Evolutionary conservation across 2,888 invertebrate genomes (phyloP).

Genomic region (Acleris literana): DNA sequence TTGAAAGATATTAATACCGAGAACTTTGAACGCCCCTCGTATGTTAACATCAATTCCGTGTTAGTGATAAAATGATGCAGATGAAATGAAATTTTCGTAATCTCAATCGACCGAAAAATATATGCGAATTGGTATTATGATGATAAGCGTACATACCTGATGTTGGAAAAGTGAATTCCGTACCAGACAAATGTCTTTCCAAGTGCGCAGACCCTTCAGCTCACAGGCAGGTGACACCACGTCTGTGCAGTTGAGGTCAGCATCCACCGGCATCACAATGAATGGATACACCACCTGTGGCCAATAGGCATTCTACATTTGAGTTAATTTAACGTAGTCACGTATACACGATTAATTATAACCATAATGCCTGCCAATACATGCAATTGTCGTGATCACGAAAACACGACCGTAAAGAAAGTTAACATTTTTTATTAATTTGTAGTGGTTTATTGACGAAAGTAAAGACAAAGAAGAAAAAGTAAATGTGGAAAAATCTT

Average conservation of each 20-base stretch:
- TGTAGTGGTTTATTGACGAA: constrained; percentile 4
- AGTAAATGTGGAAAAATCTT: too few species aligned
- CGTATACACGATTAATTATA: constrained; percentile 21
- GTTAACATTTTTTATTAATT: constrained; percentile 26
- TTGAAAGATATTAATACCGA: too few species aligned
- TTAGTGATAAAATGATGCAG: background rate
- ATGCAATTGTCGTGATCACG: constrained; percentile 26
- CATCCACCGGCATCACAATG: constrained; percentile 85
- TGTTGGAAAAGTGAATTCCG: constrained; percentile 81
- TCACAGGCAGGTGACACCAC: constrained; percentile 83
- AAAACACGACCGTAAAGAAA: constrained; percentile 25
- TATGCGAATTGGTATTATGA: constrained; percentile 1
- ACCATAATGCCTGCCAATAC: constrained; percentile 18
- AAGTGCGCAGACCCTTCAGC: constrained; percentile 81
- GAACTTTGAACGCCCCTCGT: too few species aligned
- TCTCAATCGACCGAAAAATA: constrained; percentile 1
- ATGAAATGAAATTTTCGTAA: background rate
- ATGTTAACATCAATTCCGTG: constrained; percentile 16
- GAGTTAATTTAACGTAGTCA: constrained; percentile 18
- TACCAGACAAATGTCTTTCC: constrained; percentile 82
- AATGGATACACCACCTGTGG: constrained; percentile 79
- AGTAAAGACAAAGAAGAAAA: background rate
- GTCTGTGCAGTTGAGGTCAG: constrained; percentile 81
- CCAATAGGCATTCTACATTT: constrained; percentile 42
- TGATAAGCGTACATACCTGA: constrained; percentile 66